Percentiles rank a stretch among this genome's conserved stretches.
Conservation (phyloP, 2,888 invertebrate species). For the Frankliniella intonsa region DNA sequence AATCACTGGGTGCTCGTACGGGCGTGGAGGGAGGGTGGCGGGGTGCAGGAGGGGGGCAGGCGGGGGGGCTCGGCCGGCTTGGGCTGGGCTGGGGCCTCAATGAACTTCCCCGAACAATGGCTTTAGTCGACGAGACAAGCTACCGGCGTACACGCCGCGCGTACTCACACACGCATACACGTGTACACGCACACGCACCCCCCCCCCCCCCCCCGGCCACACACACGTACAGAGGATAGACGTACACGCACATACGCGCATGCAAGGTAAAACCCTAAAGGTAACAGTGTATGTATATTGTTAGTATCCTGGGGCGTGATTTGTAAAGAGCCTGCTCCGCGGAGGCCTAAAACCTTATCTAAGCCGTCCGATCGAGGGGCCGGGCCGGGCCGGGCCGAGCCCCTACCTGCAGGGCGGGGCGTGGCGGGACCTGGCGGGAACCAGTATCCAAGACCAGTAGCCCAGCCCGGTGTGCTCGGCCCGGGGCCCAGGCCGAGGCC, state of each 20-base stretch:
- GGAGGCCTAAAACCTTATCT: constrained; percentile 21
- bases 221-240: background rate
- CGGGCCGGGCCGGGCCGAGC: background rate
- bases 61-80: too few species aligned
- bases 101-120: constrained; percentile 1
- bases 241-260: background rate
- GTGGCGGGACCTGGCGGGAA: background rate
- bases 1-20: background rate
- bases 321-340: constrained; percentile 7
- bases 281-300: constrained; percentile 24
- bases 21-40: background rate
- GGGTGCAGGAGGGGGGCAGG: too few species aligned
- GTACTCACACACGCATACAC: background rate
- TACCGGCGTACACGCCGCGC: background rate
- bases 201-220: background rate
- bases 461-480: constrained; percentile 29
- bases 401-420: background rate
- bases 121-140: background rate
- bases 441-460: constrained; percentile 32
- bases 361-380: background rate
- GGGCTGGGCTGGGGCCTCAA: background rate
- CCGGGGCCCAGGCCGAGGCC: constrained; percentile 33
- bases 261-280: background rate
- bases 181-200: background rate
- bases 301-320: constrained; percentile 24